Conservation (phyloP, 2,113 vertebrate genomes). For the Aphyosemion australe region DNA sequence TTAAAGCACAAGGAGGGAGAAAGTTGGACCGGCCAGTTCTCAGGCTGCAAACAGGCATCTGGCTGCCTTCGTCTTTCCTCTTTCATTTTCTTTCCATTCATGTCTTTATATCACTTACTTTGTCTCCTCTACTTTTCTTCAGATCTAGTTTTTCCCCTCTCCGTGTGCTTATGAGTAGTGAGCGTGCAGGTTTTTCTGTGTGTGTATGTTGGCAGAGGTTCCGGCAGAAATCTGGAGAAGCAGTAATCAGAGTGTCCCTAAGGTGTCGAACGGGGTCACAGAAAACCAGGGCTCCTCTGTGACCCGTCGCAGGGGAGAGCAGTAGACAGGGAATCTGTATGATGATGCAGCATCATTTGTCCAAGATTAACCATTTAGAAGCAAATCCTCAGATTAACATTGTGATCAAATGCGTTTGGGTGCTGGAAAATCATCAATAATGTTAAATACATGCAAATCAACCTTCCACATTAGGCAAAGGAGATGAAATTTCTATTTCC, state of each 20-base stretch:
- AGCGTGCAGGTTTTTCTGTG: slow-evolving; percentile 27
- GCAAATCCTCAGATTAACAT: slow-evolving; percentile 32
- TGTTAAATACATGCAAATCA: not conserved
- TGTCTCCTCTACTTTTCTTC: slow-evolving; percentile 9
- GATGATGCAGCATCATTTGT: slow-evolving; percentile 27
- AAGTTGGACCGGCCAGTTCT: slow-evolving; percentile 65
- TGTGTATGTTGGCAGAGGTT: slow-evolving; percentile 27
- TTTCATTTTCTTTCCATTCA: slow-evolving; percentile 5
- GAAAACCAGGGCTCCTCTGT: slow-evolving; percentile 63
- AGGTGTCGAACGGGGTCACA: slow-evolving; percentile 67
- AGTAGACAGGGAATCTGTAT: slow-evolving; percentile 63
- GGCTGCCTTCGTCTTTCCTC: slow-evolving; percentile 61
- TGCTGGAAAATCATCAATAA: slow-evolving; percentile 18
- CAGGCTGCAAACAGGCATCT: slow-evolving; percentile 67
- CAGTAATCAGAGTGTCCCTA: slow-evolving; percentile 71
- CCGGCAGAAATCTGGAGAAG: slow-evolving; percentile 51
- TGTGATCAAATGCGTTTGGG: slow-evolving; percentile 20
- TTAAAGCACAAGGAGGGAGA: slow-evolving; percentile 71
- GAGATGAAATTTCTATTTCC: slow-evolving; percentile 34
- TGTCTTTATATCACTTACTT: slow-evolving; percentile 25
- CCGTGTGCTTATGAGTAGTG: slow-evolving; percentile 1
- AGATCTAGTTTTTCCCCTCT: not conserved
- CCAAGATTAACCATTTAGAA: not conserved
- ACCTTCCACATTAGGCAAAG: slow-evolving; percentile 26
- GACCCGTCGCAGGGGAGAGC: slow-evolving; percentile 69